Evolutionary conservation across 2,888 invertebrate genomes (phyloP).

Genomic region (Cryptocephalus moraei): DNA sequence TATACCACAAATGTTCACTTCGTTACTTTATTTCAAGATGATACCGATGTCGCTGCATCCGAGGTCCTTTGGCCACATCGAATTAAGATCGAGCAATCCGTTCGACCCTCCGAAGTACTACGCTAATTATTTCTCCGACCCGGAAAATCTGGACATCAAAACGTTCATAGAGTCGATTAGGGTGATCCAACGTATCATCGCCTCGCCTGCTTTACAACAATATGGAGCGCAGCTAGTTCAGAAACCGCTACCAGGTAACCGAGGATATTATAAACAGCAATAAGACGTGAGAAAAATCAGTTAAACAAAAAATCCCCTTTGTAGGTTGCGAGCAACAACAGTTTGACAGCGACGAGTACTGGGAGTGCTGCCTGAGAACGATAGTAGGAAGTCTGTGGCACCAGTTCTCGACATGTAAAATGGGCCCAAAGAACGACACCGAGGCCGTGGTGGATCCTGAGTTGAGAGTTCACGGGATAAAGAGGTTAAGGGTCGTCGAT

Average conservation of each 20-base stretch:
- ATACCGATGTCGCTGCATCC: slow-evolving; percentile 65
- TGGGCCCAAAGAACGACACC: slow-evolving; percentile 42
- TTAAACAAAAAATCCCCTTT: slow-evolving; percentile 4
- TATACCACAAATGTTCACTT: no score
- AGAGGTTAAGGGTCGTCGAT: slow-evolving; percentile 53
- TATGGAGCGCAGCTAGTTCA: slow-evolving; percentile 11
- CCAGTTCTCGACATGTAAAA: slow-evolving; percentile 44
- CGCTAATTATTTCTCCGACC: slow-evolving; percentile 68
- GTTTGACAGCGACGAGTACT: slow-evolving; percentile 51
- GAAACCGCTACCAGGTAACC: slow-evolving; percentile 15
- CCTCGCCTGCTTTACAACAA: slow-evolving; percentile 39
- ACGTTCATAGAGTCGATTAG: slow-evolving; percentile 36
- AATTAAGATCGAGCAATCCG: slow-evolving; percentile 60
- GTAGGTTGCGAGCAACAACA: slow-evolving; percentile 22
- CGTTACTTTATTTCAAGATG: slow-evolving; percentile 29
- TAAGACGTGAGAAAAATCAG: no score
- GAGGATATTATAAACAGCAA: not conserved
- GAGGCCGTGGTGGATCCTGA: slow-evolving; percentile 16
- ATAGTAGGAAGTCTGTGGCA: slow-evolving; percentile 48
- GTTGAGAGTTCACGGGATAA: slow-evolving; percentile 45
- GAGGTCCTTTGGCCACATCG: slow-evolving; percentile 54
- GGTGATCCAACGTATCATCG: slow-evolving; percentile 41
- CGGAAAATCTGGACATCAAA: slow-evolving; percentile 41
- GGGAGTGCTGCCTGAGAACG: slow-evolving; percentile 51
- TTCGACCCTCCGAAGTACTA: slow-evolving; percentile 59